Evolutionary conservation across 2,113 vertebrate species (phyloP).

Genomic region (Philantomba maxwellii): DNA sequence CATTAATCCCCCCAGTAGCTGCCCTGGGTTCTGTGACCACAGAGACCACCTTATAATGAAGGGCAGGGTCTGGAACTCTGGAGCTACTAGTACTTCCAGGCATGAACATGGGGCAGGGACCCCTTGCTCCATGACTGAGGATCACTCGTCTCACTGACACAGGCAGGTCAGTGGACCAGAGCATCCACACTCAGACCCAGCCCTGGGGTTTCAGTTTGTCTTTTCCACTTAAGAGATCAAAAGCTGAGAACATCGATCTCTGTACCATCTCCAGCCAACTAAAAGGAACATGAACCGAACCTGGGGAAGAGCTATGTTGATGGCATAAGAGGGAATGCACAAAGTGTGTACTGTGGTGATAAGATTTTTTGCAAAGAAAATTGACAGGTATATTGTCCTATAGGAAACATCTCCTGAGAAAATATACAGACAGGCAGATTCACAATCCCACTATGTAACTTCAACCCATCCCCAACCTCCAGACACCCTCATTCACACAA

Average conservation of each 20-base stretch:
- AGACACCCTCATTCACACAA: not conserved
- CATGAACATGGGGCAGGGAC: not conserved
- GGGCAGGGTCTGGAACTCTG: not conserved
- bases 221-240: not conserved
- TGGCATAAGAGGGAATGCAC: not conserved
- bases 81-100: not conserved
- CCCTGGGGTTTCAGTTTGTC: not conserved
- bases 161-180: not conserved
- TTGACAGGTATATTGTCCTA: not conserved
- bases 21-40: not conserved
- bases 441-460: not conserved
- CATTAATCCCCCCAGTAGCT: not conserved
- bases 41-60: not conserved
- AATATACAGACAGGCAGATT: not conserved
- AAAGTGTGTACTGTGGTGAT: not conserved
- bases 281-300: not conserved
- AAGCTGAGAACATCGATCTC: not conserved
- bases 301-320: not conserved
- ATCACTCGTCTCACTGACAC: not conserved
- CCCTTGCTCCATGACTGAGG: not conserved
- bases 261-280: not conserved
- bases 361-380: not conserved
- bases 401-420: not conserved
- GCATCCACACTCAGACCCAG: not conserved
- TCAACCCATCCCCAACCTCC: not conserved